Conservation (phyloP, 2,888 invertebrate species). For the Zelleria hepariella region DNA sequence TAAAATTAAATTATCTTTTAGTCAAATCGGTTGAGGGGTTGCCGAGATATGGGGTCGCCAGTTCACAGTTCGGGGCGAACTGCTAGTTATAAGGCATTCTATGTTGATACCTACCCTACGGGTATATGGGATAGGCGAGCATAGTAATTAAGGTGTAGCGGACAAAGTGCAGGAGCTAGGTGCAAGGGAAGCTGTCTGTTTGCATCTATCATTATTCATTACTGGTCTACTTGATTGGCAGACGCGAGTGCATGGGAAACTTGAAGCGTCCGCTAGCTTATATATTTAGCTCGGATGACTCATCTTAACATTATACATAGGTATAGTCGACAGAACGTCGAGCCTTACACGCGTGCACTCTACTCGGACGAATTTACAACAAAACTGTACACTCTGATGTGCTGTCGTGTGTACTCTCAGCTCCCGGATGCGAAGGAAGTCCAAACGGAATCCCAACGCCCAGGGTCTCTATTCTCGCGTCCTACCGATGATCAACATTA, state of each 20-base stretch:
- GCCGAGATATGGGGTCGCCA: too few relatives aligned
- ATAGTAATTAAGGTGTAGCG: conserved; percentile 15
- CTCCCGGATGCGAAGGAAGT: conserved; percentile 26
- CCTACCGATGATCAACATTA: not conserved
- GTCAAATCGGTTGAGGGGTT: too few relatives aligned
- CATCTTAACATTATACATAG: conserved; percentile 21
- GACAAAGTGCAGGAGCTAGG: conserved; percentile 18
- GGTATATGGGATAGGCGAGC: conserved; percentile 2
- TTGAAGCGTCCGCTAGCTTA: not conserved
- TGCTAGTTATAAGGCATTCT: too few relatives aligned
- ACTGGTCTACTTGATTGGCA: conserved; percentile 38
- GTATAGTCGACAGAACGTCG: too few relatives aligned
- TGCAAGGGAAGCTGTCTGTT: conserved; percentile 21
- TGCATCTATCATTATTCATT: conserved; percentile 44
- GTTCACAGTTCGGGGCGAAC: too few relatives aligned
- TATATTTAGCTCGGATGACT: conserved; percentile 25
- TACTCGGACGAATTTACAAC: too few relatives aligned
- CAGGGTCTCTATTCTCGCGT: not conserved
- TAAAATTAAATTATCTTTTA: too few relatives aligned
- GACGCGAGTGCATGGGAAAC: conserved; percentile 15
- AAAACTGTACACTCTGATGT: too few relatives aligned
- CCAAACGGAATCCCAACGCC: conserved; percentile 24
- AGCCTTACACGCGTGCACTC: too few relatives aligned
- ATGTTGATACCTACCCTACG: too few relatives aligned
- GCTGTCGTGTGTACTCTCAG: not conserved